Evolutionary conservation across 2,888 invertebrate genomes (phyloP).

Genomic region (Eupithecia inturbata): DNA sequence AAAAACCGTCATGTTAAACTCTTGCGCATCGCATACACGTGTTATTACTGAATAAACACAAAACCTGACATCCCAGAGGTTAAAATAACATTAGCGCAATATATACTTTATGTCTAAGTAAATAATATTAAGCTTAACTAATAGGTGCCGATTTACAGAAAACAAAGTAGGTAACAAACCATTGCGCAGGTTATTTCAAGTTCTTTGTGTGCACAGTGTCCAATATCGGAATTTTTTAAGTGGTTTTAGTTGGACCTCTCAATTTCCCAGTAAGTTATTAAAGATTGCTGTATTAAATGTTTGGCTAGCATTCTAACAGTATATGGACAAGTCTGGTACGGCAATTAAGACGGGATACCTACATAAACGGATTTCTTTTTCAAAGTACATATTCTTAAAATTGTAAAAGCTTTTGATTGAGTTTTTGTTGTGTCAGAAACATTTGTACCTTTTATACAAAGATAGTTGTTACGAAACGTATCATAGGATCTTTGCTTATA

Average conservation of each 20-base stretch:
- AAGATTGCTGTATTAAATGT: conserved; percentile 36
- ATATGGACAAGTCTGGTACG: conserved; percentile 22
- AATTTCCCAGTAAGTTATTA: conserved; percentile 38
- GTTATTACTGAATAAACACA: conserved; percentile 77
- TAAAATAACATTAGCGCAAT: conserved; percentile 79
- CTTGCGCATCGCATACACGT: conserved; percentile 59
- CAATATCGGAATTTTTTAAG: conserved; percentile 45
- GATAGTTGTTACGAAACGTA: no score
- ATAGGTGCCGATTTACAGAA: conserved; percentile 75
- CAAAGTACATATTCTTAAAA: background rate
- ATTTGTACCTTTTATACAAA: no score
- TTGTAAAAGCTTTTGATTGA: background rate
- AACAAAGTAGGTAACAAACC: conserved; percentile 62
- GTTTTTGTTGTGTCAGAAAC: background rate
- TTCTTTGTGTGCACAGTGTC: conserved; percentile 33
- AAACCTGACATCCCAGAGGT: conserved; percentile 81
- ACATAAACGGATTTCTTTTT: background rate
- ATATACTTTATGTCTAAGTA: conserved; percentile 72
- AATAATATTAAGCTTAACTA: conserved; percentile 70
- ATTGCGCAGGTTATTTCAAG: conserved; percentile 48
- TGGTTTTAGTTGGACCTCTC: conserved; percentile 33
- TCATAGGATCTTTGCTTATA: no score
- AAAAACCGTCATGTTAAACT: conserved; percentile 42
- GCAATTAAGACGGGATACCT: conserved; percentile 13
- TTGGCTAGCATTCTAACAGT: conserved; percentile 31